Conservation (phyloP, 2,113 vertebrate genomes). For the Cardinalis cardinalis region DNA sequence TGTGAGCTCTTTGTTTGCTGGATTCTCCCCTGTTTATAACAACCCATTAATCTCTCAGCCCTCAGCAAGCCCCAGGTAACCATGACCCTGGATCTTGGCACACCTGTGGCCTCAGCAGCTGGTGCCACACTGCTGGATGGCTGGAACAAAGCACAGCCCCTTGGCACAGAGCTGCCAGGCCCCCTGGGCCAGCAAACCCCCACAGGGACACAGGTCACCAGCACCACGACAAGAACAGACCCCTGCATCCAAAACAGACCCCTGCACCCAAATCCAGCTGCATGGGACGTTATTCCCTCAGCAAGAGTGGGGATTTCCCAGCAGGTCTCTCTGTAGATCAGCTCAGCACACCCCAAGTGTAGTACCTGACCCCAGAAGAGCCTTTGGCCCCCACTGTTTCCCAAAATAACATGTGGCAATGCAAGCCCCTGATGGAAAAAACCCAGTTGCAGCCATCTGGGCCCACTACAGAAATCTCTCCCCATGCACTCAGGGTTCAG, state of each 20-base stretch:
- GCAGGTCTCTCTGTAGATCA: not conserved
- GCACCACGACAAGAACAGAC: not conserved
- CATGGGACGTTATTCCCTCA: accelerated
- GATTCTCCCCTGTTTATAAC: not conserved
- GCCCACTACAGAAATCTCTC: not conserved
- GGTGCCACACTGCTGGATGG: not conserved
- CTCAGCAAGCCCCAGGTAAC: not conserved
- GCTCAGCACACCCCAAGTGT: not conserved
- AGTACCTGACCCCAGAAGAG: no score
- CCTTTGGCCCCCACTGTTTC: not conserved
- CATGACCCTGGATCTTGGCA: accelerated
- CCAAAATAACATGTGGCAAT: accelerated
- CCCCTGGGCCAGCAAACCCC: accelerated
- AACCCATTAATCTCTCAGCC: not conserved
- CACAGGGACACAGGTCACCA: accelerated
- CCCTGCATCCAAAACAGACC: not conserved
- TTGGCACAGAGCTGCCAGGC: accelerated
- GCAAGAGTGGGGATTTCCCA: not conserved
- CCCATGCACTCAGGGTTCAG: not conserved
- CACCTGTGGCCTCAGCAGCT: not conserved
- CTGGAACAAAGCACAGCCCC: not conserved
- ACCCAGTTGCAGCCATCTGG: not conserved
- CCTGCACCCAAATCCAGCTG: not conserved
- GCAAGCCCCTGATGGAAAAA: not conserved
- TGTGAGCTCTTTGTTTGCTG: not conserved